phyloP scores from a whole-genome alignment of 2,888 invertebrate species.

The Microdon myrmicae region DNA sequence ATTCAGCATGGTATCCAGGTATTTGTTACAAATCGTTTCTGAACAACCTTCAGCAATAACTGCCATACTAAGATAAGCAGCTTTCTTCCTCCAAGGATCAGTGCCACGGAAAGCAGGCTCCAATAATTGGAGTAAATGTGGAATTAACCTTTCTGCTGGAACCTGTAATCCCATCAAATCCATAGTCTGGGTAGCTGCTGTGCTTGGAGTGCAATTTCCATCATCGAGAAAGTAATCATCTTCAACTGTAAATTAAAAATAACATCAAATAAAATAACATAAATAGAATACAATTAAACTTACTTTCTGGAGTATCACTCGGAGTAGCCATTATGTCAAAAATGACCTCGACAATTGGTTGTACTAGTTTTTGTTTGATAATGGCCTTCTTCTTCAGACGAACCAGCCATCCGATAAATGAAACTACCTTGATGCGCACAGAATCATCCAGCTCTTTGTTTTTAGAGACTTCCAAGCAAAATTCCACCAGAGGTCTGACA shows the following conservation, averaged over 20 bases:
- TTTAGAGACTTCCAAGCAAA: slow-evolving; percentile 74
- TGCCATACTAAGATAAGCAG: slow-evolving; percentile 78
- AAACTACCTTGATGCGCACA: slow-evolving; percentile 76
- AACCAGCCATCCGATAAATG: slow-evolving; percentile 74
- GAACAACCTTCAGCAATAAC: slow-evolving; percentile 83
- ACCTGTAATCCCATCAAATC: slow-evolving; percentile 79
- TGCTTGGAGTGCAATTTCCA: slow-evolving; percentile 73
- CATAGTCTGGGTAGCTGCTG: slow-evolving; percentile 78
- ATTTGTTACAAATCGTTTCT: slow-evolving; percentile 77
- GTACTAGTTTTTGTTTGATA: slow-evolving; percentile 77
- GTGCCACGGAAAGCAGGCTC: slow-evolving; percentile 74
- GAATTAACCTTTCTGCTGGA: slow-evolving; percentile 80
- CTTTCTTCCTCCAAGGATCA: slow-evolving; percentile 75
- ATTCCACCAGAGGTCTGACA: slow-evolving; percentile 72
- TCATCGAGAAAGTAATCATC: slow-evolving; percentile 75
- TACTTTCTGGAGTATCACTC: slow-evolving; percentile 74
- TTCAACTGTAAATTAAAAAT: slow-evolving; percentile 61
- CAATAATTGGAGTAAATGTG: slow-evolving; percentile 74
- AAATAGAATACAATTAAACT: slow-evolving; percentile 58
- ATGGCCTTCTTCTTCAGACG: slow-evolving; percentile 77
- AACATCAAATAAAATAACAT: not conserved
- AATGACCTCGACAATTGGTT: slow-evolving; percentile 74
- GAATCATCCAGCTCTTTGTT: slow-evolving; percentile 71
- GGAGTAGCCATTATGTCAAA: slow-evolving; percentile 76
- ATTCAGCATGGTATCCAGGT: slow-evolving; percentile 75